Conservation (phyloP, 23 tunicate genomes). For the Trididemnum nubilum region DNA sequence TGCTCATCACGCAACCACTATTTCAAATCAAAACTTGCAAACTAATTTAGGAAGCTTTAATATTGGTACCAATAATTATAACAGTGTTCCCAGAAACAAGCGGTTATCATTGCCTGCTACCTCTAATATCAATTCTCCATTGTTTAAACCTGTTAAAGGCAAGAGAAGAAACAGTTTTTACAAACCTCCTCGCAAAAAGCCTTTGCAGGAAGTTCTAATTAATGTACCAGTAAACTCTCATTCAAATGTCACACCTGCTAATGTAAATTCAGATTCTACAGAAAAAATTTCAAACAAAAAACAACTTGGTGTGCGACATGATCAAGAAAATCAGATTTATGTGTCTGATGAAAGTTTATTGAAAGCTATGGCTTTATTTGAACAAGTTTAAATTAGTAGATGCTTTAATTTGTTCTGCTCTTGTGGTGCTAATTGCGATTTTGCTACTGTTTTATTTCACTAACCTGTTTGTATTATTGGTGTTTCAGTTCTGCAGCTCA, state of each 20-base stretch:
- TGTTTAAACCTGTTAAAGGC: constrained; percentile 13
- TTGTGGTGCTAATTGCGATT: neutral
- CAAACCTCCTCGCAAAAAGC: constrained; percentile 31
- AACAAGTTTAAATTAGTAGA: neutral
- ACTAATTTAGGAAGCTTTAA: neutral
- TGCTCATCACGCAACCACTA: too few relatives aligned
- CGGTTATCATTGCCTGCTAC: neutral
- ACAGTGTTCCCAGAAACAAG: neutral
- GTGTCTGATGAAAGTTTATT: constrained; percentile 40
- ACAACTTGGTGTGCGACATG: constrained; percentile 20
- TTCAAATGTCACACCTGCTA: neutral
- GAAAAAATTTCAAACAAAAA: neutral
- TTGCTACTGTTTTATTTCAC: neutral
- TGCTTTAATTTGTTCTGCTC: neutral
- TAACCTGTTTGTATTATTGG: too few relatives aligned
- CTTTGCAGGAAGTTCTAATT: neutral
- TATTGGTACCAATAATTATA: neutral
- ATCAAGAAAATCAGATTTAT: constrained; percentile 29
- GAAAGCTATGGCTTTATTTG: constrained; percentile 35
- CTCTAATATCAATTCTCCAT: neutral
- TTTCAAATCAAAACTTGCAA: neutral
- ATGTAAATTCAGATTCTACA: neutral
- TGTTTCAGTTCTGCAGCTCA: too few relatives aligned
- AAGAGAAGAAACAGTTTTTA: constrained; percentile 34
- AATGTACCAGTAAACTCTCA: neutral